Evolutionary conservation across 1,140 invertebrate species (phyloP).

Genomic region (Microplitis mediator): DNA sequence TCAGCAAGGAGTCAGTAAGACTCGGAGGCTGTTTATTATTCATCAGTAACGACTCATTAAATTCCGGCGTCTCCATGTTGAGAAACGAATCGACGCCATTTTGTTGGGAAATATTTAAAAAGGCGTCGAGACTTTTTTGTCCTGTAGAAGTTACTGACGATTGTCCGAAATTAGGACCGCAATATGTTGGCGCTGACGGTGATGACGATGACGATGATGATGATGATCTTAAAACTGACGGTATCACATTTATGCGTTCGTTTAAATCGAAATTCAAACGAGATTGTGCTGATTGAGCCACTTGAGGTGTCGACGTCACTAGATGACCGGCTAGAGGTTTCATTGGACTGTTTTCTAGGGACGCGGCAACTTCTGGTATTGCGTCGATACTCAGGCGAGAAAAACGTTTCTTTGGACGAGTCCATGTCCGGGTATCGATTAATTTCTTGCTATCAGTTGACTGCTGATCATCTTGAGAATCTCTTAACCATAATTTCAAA

Average conservation of each 20-base stretch:
- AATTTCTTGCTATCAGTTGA: slow-evolving; percentile 38
- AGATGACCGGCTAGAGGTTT: neutral
- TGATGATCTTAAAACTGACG: slow-evolving; percentile 41
- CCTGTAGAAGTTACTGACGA: slow-evolving; percentile 31
- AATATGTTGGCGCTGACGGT: slow-evolving; percentile 23
- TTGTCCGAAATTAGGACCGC: no score
- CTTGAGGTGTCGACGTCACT: neutral
- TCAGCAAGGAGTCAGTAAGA: neutral
- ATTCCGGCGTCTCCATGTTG: slow-evolving; percentile 48
- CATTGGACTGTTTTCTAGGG: slow-evolving; percentile 27
- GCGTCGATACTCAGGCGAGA: slow-evolving; percentile 54
- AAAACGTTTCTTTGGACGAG: slow-evolving; percentile 57
- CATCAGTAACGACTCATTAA: slow-evolving; percentile 38
- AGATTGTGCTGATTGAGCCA: neutral
- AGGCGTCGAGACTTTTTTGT: slow-evolving; percentile 54
- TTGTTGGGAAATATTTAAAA: slow-evolving; percentile 50
- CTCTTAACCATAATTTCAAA: neutral
- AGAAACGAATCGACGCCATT: slow-evolving; percentile 55
- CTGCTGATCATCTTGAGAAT: neutral
- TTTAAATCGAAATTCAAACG: neutral
- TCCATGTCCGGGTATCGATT: slow-evolving; percentile 62
- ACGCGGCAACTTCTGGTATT: slow-evolving; percentile 47
- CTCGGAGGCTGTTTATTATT: neutral
- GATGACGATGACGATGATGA: slow-evolving; percentile 18
- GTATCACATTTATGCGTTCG: slow-evolving; percentile 36